Evolutionary conservation across 53 echinoderm and acorn worm genomes (phyloP), one percentile per base, ranked within the genome.

Genomic region (Zoroaster sp.): DNA sequence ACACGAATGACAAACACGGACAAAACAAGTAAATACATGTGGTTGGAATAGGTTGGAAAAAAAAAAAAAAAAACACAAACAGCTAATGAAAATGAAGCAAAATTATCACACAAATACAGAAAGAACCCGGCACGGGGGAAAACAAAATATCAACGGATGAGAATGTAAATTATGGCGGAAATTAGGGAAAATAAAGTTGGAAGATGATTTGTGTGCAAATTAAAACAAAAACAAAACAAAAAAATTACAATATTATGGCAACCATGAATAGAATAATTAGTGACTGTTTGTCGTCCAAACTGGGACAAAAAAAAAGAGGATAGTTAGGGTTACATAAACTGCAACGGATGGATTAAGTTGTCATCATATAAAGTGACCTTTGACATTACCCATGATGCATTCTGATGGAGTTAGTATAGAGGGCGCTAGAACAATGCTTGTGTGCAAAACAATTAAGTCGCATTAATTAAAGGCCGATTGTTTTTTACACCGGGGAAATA

Each of bases 311-410:
- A 0, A 54, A 23, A 54, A 4, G 63, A 11, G 28, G 63, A 28
- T 59, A 59, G 63, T 59, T 59, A 59, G 63, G 7, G 63, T 59
- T 2, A 59, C 21, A 59, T 59, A 59, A 59, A 9, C 63, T 55
- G 59, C 25, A 9, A 25, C 59, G n/a, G n/a, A n/a, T n/a, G n/a
- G n/a, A n/a, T n/a, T n/a, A n/a, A n/a, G n/a, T n/a, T n/a, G n/a
- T n/a, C n/a, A n/a, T n/a, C n/a, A 76, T 20, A 34, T 40, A 47
- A 5, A 33, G 35, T 85, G 70, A 71, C 70, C 69, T 70, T 71
- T 85, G 85, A 71, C 51, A 46, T 85, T 71, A 37, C 51, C 69
- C 69, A 51, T 44, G 33, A 70, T 46, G 14, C 85, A 44, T 71
- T 39, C 9, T 13, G 33, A 36, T 47, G 43, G 42, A 72, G 85